phyloP scores from a whole-genome alignment of 1,140 invertebrate genomes.

The Platyscapa corneri region DNA sequence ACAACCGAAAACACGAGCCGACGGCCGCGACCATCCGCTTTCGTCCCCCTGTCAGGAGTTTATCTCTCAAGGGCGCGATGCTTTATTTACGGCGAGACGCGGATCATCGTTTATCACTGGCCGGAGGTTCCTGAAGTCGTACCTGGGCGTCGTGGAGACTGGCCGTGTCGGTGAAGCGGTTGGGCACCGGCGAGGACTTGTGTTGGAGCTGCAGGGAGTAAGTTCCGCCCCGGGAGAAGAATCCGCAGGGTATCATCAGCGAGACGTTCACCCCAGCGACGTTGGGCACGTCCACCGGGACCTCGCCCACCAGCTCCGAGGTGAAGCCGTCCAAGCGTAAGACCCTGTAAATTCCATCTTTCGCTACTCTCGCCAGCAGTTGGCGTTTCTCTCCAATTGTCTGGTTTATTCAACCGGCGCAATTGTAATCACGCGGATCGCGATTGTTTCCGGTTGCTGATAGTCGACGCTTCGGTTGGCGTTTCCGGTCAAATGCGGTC shows the following conservation, averaged over 20 bases:
- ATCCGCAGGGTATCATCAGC: conserved; percentile 80
- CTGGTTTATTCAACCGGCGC: too few species aligned
- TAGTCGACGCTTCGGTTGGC: too few species aligned
- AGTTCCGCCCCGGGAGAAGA: conserved; percentile 80
- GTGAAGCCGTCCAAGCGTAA: conserved; percentile 67
- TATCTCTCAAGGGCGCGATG: too few species aligned
- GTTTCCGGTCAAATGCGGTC: too few species aligned
- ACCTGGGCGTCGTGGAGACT: conserved; percentile 66
- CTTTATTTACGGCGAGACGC: too few species aligned
- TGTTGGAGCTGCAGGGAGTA: conserved; percentile 70
- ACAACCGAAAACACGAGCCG: too few species aligned
- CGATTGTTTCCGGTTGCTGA: background rate
- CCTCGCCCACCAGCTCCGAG: conserved; percentile 68
- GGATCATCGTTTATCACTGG: too few species aligned
- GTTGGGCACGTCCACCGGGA: conserved; percentile 60
- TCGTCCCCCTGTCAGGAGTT: too few species aligned
- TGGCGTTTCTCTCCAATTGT: too few species aligned
- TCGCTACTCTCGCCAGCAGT: too few species aligned
- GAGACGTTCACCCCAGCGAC: conserved; percentile 63
- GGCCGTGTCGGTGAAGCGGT: conserved; percentile 60
- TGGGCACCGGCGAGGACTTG: conserved; percentile 68
- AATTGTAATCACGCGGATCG: too few species aligned
- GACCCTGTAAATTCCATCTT: conserved; percentile 58
- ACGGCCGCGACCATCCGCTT: too few species aligned
- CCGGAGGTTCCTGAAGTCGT: background rate